Base-by-base conservation (phyloP, 2,888 invertebrate species). In the Diaperis boleti region DNA sequence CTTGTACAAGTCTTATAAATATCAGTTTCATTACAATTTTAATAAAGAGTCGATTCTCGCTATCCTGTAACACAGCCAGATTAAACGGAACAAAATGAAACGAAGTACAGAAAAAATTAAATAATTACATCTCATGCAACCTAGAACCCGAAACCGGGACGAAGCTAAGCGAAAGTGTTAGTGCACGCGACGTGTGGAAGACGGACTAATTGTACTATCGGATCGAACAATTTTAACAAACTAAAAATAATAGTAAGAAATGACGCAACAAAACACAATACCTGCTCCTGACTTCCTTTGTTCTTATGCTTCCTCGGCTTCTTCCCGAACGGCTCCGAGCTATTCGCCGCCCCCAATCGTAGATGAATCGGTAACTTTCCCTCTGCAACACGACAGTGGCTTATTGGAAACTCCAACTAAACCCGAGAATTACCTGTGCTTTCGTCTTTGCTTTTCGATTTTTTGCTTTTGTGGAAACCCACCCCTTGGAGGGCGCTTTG, bases 401-500 rank as follows among this genome's bases (percentile, higher is more conserved):
- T n/a, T n/a, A n/a, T n/a, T n/a, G n/a, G n/a, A n/a, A n/a, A n/a
- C n/a, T n/a, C n/a, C n/a, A n/a, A n/a, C n/a, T 39, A 18, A 8
- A 45, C 31, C 3, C 14, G 6, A 3, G 8, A 26, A 4, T 73
- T 73, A 26, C 68, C 72, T 62, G 71, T 63, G 59, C 68, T 47
- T 64, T 72, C 70, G 62, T 74, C 77, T 57, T 76, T 72, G 39
- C 72, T 74, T 63, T 74, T 75, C 20, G 74, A 72, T 59, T 78
- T 76, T 59, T 76, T 76, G 11, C 69, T 77, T 69, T 80, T 84
- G 80, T 83, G 83, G 68, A 83, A 83, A 56, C 83, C 83, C 63
- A 83, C 85, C 61, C 84, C 83, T 76, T 85, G 82, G 29, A 85
- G 80, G 15, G 85, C 85, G 52, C 81, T 84, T 66, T 85, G 84